A percentile compares a stretch with the other conserved stretches of the same genome.
Evolutionary conservation across 2,113 vertebrate species (phyloP).

Genomic region (Passer domesticus): DNA sequence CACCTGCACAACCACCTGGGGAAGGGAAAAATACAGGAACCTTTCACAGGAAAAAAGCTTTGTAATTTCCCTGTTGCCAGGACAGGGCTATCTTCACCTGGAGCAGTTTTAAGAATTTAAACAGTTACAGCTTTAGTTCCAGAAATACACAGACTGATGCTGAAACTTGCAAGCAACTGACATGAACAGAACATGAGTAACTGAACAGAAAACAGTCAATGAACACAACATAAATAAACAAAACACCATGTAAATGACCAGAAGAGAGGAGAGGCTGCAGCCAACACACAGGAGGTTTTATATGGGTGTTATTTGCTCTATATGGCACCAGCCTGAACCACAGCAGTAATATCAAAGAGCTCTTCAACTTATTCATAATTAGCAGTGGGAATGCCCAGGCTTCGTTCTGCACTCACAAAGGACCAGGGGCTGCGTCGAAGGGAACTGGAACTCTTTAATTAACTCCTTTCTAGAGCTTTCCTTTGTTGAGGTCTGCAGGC

Average conservation of each 20-base stretch:
- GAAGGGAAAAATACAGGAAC: background rate
- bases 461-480: conserved; percentile 13
- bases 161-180: background rate
- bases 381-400: conserved; percentile 23
- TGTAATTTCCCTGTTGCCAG: background rate
- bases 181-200: background rate
- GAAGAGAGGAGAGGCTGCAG: background rate
- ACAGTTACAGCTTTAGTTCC: background rate
- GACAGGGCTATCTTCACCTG: background rate
- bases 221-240: background rate
- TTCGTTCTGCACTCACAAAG: conserved; percentile 32
- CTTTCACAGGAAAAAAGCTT: background rate
- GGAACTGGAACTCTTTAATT: conserved; percentile 46
- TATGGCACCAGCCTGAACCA: background rate
- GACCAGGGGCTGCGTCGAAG: background rate
- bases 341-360: background rate
- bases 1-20: background rate
- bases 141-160: background rate
- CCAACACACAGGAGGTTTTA: background rate
- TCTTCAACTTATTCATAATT: conserved; percentile 10
- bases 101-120: background rate
- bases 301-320: background rate
- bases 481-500: background rate
- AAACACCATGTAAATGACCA: background rate
- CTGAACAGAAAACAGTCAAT: background rate